These are phyloP conservation scores for Callimorpha dominula DNA, from an alignment of 2,888 invertebrate genomes.

Conservation along the genomic window DNA sequence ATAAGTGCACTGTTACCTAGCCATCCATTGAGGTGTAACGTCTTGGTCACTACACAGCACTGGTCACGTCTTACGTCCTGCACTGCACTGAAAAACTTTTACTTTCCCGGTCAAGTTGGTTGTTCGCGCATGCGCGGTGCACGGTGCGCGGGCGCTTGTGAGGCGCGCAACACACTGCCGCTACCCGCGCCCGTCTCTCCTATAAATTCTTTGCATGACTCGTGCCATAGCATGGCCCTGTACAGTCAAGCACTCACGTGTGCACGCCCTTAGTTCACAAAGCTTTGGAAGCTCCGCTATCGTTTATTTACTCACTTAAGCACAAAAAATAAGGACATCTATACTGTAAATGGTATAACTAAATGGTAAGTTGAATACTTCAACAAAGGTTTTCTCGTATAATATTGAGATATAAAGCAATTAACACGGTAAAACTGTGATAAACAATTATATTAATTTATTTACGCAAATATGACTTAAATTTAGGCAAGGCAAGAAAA, in stretches of 20 bases:
- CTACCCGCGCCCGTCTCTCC: conserved; percentile 76
- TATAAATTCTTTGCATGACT: conserved; percentile 84
- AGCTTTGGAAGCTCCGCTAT: conserved; percentile 8
- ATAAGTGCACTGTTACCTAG: conserved; percentile 65
- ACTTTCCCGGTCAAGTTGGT: conserved; percentile 59
- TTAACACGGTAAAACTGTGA: background rate
- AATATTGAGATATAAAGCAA: background rate
- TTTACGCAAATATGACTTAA: background rate
- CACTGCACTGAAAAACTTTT: conserved; percentile 66
- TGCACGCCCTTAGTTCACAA: conserved; percentile 61
- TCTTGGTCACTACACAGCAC: conserved; percentile 67
- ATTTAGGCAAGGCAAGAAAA: conserved; percentile 29
- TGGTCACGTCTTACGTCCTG: conserved; percentile 37
- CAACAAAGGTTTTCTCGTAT: background rate
- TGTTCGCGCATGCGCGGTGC: conserved; percentile 27
- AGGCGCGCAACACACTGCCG: conserved; percentile 63
- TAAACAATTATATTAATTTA: background rate
- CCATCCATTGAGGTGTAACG: conserved; percentile 74
- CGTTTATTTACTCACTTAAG: conserved; percentile 14
- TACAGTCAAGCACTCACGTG: conserved; percentile 69
- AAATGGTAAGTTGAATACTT: background rate
- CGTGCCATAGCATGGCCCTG: conserved; percentile 81
- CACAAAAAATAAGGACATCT: background rate
- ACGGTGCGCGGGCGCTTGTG: conserved; percentile 53
- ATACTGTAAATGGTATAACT: background rate